Percentiles rank a stretch among this genome's conserved stretches.
Conservation (phyloP, 2,113 vertebrate species). For the Edolisoma coerulescens region DNA sequence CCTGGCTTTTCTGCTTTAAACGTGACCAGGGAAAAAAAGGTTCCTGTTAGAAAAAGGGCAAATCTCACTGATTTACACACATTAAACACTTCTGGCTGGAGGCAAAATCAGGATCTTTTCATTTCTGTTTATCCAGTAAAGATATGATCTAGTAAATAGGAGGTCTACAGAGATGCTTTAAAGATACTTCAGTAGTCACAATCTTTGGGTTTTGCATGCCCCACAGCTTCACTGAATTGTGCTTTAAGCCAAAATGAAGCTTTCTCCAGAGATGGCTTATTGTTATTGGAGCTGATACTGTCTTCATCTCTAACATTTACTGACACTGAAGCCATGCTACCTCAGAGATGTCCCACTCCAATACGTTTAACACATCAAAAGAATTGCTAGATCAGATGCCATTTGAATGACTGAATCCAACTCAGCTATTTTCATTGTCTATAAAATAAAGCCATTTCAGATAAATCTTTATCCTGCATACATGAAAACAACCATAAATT, state of each 20-base stretch:
- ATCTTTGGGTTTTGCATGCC: not conserved
- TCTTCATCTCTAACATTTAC: not conserved
- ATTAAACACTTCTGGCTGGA: not conserved
- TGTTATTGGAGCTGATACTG: not conserved
- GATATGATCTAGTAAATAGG: not conserved
- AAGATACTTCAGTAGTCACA: not conserved
- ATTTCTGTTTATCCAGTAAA: constrained; percentile 19
- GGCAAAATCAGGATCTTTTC: constrained; percentile 20
- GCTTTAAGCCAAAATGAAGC: not conserved
- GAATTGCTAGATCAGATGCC: not conserved
- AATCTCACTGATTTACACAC: constrained; percentile 9
- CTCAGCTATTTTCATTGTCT: not conserved
- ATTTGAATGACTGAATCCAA: not conserved
- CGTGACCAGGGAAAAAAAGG: not conserved
- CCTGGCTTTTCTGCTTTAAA: constrained; percentile 3
- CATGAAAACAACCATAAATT: not conserved
- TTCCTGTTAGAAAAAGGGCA: not conserved
- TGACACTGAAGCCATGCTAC: not conserved
- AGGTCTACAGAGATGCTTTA: not conserved
- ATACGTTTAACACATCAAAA: not conserved
- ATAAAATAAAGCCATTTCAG: not conserved
- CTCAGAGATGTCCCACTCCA: not conserved
- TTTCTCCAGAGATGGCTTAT: not conserved
- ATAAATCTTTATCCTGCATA: not conserved
- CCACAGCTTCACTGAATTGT: not conserved